Percentiles rank a stretch among this genome's conserved stretches.
These are phyloP conservation scores for Eptatretus burgeri DNA, from an alignment of 2,113 vertebrate species.

Conservation along the genomic window DNA sequence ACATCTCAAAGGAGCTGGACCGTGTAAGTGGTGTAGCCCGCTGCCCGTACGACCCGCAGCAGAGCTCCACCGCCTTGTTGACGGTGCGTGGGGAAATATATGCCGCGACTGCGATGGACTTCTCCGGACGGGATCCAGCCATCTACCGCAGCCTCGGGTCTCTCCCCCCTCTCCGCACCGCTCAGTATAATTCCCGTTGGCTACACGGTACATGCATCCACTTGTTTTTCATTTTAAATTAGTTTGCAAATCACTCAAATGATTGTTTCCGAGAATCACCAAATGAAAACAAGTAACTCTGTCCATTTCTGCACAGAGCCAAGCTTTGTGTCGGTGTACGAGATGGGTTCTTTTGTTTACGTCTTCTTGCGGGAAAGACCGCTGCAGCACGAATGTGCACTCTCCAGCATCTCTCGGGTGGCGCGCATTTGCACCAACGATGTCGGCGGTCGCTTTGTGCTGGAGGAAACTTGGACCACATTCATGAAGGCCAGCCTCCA, in stretches of 20 bases:
- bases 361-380: constrained; percentile 93
- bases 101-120: constrained; percentile 85
- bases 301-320: constrained; percentile 28
- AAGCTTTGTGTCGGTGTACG: constrained; percentile 84
- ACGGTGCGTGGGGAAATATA: constrained; percentile 68
- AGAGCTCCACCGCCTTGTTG: constrained; percentile 88
- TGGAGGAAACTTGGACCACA: constrained; percentile 94
- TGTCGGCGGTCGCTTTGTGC: constrained; percentile 62
- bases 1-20: constrained; percentile 33
- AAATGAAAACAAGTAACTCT: background rate
- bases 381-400: constrained; percentile 71
- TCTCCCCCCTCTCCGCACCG: constrained; percentile 62
- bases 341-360: constrained; percentile 79
- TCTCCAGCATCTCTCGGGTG: constrained; percentile 58
- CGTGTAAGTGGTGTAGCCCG: constrained; percentile 96
- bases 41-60: constrained; percentile 76
- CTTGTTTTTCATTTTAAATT: too few species aligned
- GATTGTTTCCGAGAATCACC: background rate
- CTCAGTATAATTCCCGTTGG: constrained; percentile 97
- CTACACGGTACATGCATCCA: constrained; percentile 35
- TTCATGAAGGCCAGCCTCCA: constrained; percentile 92
- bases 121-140: constrained; percentile 70
- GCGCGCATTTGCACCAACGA: constrained; percentile 83
- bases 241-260: too few species aligned
- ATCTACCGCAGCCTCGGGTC: constrained; percentile 73